Percentiles rank a stretch among this genome's conserved stretches.
Evolutionary conservation across 2,113 vertebrate genomes (phyloP).

Genomic region (Galeopterus variegatus): DNA sequence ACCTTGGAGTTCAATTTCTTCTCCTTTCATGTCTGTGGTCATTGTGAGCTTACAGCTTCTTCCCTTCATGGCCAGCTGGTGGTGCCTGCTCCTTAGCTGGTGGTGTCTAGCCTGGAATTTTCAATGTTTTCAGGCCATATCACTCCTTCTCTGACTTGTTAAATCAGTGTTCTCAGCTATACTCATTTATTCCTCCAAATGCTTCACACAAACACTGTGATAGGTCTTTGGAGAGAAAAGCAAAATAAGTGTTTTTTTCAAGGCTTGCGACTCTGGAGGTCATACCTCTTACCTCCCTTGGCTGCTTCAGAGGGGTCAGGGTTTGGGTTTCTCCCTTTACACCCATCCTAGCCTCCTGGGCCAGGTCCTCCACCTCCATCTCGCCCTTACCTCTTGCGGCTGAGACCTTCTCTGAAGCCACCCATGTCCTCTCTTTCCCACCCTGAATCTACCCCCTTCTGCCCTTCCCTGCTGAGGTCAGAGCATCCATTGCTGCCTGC

Average conservation of each 20-base stretch:
- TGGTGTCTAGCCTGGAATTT: background rate
- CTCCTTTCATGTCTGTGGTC: background rate
- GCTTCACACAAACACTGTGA: background rate
- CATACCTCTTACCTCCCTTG: background rate
- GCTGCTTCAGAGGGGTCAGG: background rate
- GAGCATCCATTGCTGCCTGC: background rate
- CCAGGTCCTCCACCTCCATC: background rate
- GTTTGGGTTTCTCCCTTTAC: background rate
- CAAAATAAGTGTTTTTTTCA: background rate
- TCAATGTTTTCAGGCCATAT: background rate
- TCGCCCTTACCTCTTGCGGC: background rate
- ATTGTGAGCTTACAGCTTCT: background rate
- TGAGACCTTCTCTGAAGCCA: background rate
- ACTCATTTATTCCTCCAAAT: background rate
- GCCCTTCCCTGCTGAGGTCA: background rate
- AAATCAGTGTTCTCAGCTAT: background rate
- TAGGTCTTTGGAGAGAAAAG: slow-evolving; percentile 1
- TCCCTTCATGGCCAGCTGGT: too few relatives aligned
- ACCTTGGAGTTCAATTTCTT: background rate
- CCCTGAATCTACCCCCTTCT: background rate
- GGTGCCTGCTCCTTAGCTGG: background rate
- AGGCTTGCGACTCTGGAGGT: background rate
- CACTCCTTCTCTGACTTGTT: background rate
- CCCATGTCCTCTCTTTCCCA: background rate
- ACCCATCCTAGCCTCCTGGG: background rate